phyloP scores from a whole-genome alignment of 2,888 invertebrate species.

The Neoitamus cyanurus region DNA sequence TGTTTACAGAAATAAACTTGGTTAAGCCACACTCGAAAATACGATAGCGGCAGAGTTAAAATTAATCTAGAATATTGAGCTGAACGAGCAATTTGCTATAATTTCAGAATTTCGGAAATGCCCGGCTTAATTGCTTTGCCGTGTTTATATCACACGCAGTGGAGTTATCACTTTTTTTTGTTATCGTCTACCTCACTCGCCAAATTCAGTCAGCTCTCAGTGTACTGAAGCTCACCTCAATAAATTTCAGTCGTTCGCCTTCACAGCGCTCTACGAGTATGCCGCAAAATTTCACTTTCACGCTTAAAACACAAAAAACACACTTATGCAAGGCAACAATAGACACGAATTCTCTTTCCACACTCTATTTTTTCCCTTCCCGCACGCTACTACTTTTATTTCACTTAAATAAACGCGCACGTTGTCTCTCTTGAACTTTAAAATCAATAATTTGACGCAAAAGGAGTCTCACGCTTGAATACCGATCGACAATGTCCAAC shows the following conservation, averaged over 20 bases:
- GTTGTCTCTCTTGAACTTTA: background rate
- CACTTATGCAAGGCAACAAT: background rate
- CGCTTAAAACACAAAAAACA: background rate
- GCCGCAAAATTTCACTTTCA: background rate
- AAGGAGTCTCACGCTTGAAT: background rate
- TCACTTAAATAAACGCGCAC: background rate
- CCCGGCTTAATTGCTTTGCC: background rate
- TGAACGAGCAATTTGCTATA: background rate
- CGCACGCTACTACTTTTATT: background rate
- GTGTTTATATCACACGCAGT: background rate
- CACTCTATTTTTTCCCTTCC: too few species aligned
- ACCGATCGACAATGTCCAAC: background rate
- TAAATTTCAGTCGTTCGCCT: background rate
- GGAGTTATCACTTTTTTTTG: background rate
- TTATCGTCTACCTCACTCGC: background rate
- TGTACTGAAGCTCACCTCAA: background rate
- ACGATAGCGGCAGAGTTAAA: background rate
- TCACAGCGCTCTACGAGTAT: background rate
- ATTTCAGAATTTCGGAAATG: background rate
- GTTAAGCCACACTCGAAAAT: background rate
- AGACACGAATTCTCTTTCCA: background rate
- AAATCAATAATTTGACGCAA: background rate
- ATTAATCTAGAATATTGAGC: background rate
- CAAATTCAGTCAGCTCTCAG: background rate
- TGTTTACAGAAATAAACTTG: background rate